phyloP scores from a whole-genome alignment of 2,113 vertebrate genomes.

The Porphyrio hochstetteri region DNA sequence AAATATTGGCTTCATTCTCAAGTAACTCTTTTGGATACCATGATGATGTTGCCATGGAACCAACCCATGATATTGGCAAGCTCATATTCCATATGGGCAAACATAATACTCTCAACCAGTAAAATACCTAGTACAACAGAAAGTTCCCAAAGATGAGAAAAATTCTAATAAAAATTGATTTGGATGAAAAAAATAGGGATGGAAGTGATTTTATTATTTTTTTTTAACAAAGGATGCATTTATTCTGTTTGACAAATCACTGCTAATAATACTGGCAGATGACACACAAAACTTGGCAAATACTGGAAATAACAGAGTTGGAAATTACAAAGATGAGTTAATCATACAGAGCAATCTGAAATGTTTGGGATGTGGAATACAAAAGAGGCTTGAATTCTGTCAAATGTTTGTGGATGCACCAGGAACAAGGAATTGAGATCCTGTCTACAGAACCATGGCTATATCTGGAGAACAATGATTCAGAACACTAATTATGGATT shows the following conservation, averaged over 20 bases:
- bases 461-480: not conserved
- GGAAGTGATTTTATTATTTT: not conserved
- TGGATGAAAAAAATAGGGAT: not conserved
- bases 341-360: not conserved
- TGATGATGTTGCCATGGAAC: slow-evolving; percentile 9
- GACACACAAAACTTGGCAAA: not conserved
- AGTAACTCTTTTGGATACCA: not conserved
- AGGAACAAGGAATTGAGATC: not conserved
- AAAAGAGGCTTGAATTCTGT: not conserved
- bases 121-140: not conserved
- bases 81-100: not conserved
- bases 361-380: not conserved
- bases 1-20: not conserved
- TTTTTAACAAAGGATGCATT: not conserved
- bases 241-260: not conserved
- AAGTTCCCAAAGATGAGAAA: not conserved
- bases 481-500: not conserved
- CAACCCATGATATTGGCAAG: not conserved
- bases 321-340: not conserved
- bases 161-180: not conserved
- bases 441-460: not conserved
- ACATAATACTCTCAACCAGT: not conserved
- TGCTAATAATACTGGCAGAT: not conserved
- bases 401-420: not conserved
- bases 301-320: not conserved